These are phyloP conservation scores for Zhuqinia jingwanae DNA, from an alignment of 2,888 invertebrate species.

Conservation along the genomic window DNA sequence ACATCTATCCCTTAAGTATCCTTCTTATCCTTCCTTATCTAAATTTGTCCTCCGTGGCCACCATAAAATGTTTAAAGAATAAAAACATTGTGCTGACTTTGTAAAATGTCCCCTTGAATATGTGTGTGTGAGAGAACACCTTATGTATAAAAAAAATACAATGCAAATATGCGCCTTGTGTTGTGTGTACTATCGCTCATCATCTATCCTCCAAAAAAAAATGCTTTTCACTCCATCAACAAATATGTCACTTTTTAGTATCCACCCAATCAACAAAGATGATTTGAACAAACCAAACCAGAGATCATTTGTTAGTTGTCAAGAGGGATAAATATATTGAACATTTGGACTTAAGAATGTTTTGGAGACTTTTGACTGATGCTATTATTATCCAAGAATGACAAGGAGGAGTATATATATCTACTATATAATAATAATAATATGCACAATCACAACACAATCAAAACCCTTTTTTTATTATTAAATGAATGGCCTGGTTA, in stretches of 20 bases:
- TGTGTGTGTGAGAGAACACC: background rate
- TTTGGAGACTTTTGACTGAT: constrained; percentile 16
- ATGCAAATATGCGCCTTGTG: background rate
- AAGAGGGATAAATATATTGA: too few relatives aligned
- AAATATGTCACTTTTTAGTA: constrained; percentile 65
- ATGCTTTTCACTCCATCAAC: constrained; percentile 56
- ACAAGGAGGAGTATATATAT: constrained; percentile 41
- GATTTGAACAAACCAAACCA: constrained; percentile 45
- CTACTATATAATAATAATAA: too few relatives aligned
- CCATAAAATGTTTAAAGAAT: background rate
- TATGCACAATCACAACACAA: background rate
- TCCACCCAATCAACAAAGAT: constrained; percentile 41
- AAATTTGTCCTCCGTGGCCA: constrained; percentile 66
- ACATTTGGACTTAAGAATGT: constrained; percentile 32
- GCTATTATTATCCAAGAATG: constrained; percentile 34
- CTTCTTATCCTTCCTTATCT: constrained; percentile 62
- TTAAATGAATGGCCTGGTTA: background rate
- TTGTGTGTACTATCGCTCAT: background rate
- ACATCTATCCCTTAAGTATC: constrained; percentile 58
- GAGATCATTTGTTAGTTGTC: background rate
- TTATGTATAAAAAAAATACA: background rate
- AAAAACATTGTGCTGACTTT: constrained; percentile 41
- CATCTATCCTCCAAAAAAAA: constrained; percentile 56
- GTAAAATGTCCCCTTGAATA: constrained; percentile 21
- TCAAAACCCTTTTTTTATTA: constrained; percentile 15